Base-by-base conservation (phyloP, 1,140 invertebrate genomes). In the Dendroctonus valens region DNA sequence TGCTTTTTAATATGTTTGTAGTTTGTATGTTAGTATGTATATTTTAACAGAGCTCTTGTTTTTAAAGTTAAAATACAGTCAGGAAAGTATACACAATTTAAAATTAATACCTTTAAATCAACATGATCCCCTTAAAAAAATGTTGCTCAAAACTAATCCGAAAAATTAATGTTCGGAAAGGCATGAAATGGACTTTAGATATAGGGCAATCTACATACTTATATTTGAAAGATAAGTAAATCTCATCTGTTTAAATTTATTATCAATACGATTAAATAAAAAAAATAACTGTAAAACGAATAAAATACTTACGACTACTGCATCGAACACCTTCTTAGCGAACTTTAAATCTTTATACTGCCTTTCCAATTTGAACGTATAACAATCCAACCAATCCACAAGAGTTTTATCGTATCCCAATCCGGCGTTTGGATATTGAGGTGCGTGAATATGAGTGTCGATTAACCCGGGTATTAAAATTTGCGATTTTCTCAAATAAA, bases 401-500 rank as follows among this genome's bases (percentile, higher is more conserved):
- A 97, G 79, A 0, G 86, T 83, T 69, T 87, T 83, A 74, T 94
- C 92, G 61, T 92, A 83, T 0, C 91, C 93, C 8, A 93, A 73
- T 6, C 93, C 93, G 66, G 87, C 79, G 78, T 94, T 94, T 2
- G 91, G 89, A 72, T 90, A 89, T 79, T 96, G 94, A 3, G 91
- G 88, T 0, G 92, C 91, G 83, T 97, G 94, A 50, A 92, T 89
- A 72, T 97, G 94, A 9, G 89, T 89, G 77, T 97, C 94, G 5
- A 95, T 83, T 65, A 97, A 88, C 5, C 94, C 94, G 5, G 94
- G 94, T 70, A 93, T 88, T 5, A 96, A 73, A 76, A 95, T 89
- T 79, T 94, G 85, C 58, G 81, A 79, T 7, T 78, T 57, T 46
- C 75, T 78, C 7, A 91, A 68, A 59, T 54, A 69, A 3, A 61